Evolutionary conservation across 2,113 vertebrate genomes (phyloP).

Genomic region (Oreotragus oreotragus): DNA sequence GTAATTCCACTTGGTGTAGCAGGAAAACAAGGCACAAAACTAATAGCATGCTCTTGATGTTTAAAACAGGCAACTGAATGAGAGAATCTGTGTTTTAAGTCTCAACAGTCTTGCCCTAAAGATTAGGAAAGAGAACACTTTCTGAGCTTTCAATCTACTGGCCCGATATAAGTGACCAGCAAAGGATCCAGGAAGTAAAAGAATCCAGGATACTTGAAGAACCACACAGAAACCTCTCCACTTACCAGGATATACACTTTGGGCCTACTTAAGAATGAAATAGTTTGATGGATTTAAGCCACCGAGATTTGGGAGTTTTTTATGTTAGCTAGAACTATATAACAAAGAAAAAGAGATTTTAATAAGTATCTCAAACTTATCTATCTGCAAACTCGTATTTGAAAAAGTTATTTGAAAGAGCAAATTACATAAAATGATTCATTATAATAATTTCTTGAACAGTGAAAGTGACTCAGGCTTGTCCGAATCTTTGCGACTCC

Average conservation of each 20-base stretch:
- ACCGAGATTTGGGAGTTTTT: neutral
- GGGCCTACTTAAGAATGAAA: neutral
- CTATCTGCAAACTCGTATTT: neutral
- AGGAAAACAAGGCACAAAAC: neutral
- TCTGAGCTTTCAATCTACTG: neutral
- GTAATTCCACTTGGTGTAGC: neutral
- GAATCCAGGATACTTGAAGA: neutral
- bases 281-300: neutral
- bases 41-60: neutral
- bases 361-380: neutral
- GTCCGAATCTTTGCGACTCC: rapidly evolving
- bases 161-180: neutral
- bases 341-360: neutral
- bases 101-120: neutral
- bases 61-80: neutral
- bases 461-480: neutral
- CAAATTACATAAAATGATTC: neutral
- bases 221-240: neutral
- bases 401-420: neutral
- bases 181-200: neutral
- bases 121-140: neutral
- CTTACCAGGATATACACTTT: neutral
- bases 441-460: neutral
- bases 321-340: neutral
- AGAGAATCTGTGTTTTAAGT: neutral